phyloP scores from a whole-genome alignment of 2,888 invertebrate genomes.

The Spisula solida region DNA sequence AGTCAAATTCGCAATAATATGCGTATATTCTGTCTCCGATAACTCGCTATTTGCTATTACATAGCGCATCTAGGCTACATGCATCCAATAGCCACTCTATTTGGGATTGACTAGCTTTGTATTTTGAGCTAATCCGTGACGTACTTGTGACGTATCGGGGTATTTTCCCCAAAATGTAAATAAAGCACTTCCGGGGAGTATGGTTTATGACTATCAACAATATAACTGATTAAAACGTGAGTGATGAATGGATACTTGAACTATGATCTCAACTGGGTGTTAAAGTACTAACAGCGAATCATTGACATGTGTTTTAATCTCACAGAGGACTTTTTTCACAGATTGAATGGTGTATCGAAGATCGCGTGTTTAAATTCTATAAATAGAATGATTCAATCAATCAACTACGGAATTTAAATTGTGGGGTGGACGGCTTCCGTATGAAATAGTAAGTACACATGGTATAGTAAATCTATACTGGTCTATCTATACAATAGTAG shows the following conservation, averaged over 20 bases:
- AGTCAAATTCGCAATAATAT: too few relatives aligned
- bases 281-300: neutral
- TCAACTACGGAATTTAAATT: slow-evolving; percentile 8
- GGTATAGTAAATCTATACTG: too few relatives aligned
- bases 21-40: neutral
- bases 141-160: slow-evolving; percentile 52
- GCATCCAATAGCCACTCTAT: neutral
- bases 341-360: neutral
- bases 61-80: neutral
- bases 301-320: neutral
- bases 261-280: neutral
- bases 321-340: neutral
- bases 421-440: neutral
- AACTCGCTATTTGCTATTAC: neutral
- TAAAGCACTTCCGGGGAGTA: slow-evolving; percentile 44
- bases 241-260: neutral
- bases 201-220: neutral
- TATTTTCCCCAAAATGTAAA: slow-evolving; percentile 58
- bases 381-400: neutral
- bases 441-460: neutral
- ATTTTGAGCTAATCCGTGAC: slow-evolving; percentile 14
- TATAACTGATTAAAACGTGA: neutral
- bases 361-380: slow-evolving; percentile 1
- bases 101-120: neutral
- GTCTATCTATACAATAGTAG: neutral